A percentile compares a stretch with the other conserved stretches of the same genome.
Conservation (phyloP, 2,113 vertebrate genomes). For the Solenodon paradoxus region DNA sequence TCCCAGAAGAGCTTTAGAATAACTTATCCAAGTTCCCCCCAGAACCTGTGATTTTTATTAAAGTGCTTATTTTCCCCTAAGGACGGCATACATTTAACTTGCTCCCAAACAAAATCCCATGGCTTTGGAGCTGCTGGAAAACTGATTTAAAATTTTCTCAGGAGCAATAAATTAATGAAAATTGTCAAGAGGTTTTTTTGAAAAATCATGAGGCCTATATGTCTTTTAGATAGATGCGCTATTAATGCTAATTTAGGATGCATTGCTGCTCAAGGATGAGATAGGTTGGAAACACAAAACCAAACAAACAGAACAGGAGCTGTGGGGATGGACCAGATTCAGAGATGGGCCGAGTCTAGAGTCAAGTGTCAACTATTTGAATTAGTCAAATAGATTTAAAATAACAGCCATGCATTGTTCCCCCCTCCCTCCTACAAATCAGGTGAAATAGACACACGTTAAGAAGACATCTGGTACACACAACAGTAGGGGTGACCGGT, state of each 20-base stretch:
- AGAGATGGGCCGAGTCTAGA: background rate
- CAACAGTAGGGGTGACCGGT: background rate
- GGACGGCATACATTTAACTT: background rate
- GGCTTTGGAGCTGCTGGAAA: background rate
- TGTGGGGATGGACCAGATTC: background rate
- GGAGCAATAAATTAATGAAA: background rate
- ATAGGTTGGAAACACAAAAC: too few relatives aligned
- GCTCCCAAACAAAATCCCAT: background rate
- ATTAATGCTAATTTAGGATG: background rate
- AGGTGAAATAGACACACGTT: background rate
- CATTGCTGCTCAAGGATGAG: background rate
- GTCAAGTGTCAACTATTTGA: background rate
- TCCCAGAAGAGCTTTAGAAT: constrained; percentile 23
- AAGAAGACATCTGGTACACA: background rate
- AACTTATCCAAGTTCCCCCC: background rate
- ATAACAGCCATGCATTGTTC: background rate
- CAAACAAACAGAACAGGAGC: background rate
- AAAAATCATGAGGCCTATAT: background rate
- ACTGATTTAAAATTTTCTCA: background rate
- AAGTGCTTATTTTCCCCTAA: background rate
- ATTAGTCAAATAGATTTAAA: background rate
- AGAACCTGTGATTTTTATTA: background rate
- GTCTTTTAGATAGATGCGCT: background rate
- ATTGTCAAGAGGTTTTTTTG: background rate
- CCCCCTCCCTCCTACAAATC: too few relatives aligned